Evolutionary conservation across 1,140 invertebrate genomes (phyloP).

Genomic region (Nilaparvata lugens): DNA sequence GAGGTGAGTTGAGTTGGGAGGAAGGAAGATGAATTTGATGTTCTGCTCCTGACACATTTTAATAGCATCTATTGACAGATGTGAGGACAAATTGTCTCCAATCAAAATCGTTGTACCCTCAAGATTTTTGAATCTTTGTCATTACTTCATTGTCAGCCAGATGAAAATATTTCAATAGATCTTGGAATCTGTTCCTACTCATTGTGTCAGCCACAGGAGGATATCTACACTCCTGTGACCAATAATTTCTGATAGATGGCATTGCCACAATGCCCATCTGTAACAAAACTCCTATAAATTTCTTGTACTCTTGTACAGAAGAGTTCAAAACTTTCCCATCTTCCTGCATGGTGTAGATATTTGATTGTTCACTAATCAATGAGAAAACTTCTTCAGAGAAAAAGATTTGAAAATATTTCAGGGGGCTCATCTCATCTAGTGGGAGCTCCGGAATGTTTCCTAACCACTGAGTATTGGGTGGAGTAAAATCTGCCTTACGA

Average conservation of each 20-base stretch:
- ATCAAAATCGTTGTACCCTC: slow-evolving; percentile 22
- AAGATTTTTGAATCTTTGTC: neutral
- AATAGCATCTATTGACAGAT: slow-evolving; percentile 31
- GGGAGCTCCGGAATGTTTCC: no score
- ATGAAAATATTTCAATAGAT: neutral
- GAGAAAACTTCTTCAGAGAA: no score
- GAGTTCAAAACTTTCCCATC: neutral
- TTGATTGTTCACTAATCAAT: neutral
- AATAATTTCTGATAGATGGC: slow-evolving; percentile 24
- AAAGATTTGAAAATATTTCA: no score
- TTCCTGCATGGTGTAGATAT: neutral
- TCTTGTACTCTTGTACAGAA: no score
- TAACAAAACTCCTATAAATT: no score
- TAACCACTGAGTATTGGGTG: no score
- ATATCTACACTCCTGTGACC: slow-evolving; percentile 10
- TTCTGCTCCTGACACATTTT: slow-evolving; percentile 30
- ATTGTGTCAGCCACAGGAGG: neutral
- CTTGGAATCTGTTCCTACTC: neutral
- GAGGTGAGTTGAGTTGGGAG: slow-evolving; percentile 35
- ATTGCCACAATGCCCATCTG: no score
- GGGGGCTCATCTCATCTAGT: no score
- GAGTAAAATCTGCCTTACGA: no score
- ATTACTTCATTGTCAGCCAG: neutral
- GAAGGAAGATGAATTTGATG: slow-evolving; percentile 34
- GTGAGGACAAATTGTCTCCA: slow-evolving; percentile 34